phyloP scores from a whole-genome alignment of 2,797 vertebrate species.

The Yasuhikotakia modesta region DNA sequence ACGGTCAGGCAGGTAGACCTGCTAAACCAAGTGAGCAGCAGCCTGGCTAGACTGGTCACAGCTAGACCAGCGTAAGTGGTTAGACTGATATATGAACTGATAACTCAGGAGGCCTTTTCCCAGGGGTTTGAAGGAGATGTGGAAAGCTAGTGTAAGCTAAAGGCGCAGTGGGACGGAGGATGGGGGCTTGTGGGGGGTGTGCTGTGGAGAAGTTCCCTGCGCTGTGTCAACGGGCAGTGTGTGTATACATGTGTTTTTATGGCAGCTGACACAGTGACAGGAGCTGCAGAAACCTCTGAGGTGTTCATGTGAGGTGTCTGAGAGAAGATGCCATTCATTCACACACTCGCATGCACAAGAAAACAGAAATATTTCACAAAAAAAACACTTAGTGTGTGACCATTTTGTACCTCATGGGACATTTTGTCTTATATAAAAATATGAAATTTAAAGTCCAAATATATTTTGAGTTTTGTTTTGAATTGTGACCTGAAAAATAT shows the following conservation, averaged over 20 bases:
- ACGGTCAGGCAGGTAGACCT: not conserved
- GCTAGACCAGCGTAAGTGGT: not conserved
- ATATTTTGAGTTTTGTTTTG: constrained; percentile 7
- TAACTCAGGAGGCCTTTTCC: not conserved
- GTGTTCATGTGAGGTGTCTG: constrained; percentile 77
- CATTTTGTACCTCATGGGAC: not conserved
- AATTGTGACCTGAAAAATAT: constrained; percentile 2
- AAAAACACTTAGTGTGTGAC: constrained; percentile 38
- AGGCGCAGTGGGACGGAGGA: not conserved
- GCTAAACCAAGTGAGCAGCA: not conserved
- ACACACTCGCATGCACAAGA: not conserved
- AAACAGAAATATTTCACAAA: constrained; percentile 51
- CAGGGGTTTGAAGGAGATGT: not conserved
- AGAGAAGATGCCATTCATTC: constrained; percentile 22
- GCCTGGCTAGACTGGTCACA: not conserved
- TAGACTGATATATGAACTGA: not conserved
- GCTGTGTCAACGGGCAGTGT: constrained; percentile 42
- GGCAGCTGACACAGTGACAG: constrained; percentile 39
- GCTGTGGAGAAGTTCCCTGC: constrained; percentile 41
- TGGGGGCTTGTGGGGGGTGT: not conserved
- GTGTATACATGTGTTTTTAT: constrained; percentile 37
- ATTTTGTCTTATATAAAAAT: not conserved
- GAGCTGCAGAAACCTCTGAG: constrained; percentile 54
- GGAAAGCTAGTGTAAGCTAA: constrained; percentile 6
- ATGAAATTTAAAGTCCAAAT: constrained; percentile 2